phyloP scores from a whole-genome alignment of 2,113 vertebrate genomes.

The Regulus satrapa region DNA sequence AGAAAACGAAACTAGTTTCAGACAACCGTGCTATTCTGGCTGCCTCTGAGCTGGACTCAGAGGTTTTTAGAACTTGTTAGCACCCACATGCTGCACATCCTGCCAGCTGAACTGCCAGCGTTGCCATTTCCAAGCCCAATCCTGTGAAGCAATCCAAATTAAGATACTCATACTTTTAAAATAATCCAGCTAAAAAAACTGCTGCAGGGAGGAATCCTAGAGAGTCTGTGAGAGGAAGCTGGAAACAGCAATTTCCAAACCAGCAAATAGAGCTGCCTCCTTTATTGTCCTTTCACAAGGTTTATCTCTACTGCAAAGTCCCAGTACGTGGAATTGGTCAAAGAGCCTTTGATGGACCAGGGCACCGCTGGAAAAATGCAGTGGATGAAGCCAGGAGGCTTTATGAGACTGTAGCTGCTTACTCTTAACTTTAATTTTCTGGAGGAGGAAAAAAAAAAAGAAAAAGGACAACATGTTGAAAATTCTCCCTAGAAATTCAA shows the following conservation, averaged over 20 bases:
- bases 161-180: neutral
- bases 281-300: neutral
- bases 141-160: neutral
- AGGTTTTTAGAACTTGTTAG: neutral
- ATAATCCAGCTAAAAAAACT: neutral
- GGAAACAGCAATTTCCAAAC: neutral
- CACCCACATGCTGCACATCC: neutral
- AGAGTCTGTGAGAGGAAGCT: neutral
- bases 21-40: neutral
- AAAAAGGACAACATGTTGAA: neutral
- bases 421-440: neutral
- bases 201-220: neutral
- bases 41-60: neutral
- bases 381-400: neutral
- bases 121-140: neutral
- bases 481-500: neutral
- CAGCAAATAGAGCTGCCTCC: neutral
- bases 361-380: neutral
- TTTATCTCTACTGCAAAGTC: neutral
- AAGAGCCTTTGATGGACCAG: neutral
- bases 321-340: neutral
- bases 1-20: neutral
- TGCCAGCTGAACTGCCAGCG: neutral
- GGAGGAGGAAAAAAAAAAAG: rapidly evolving
- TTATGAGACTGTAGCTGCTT: neutral